These are phyloP conservation scores for Spisula subtruncata DNA, from an alignment of 2,888 invertebrate genomes.

Conservation along the genomic window DNA sequence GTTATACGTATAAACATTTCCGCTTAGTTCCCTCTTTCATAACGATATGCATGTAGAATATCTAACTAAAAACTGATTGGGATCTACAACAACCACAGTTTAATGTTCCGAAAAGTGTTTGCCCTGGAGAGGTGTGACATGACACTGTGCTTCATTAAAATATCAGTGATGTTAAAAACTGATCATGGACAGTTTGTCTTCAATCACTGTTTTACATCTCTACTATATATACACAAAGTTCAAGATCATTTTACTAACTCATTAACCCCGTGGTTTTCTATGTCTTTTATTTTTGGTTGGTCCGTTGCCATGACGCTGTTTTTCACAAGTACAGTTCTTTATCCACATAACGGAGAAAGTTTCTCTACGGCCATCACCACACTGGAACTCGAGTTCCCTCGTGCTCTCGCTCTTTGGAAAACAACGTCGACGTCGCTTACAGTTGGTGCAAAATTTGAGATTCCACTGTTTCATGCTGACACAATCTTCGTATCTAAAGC, in stretches of 20 bases:
- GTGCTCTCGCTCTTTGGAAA: slow-evolving; percentile 90
- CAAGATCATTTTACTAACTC: neutral
- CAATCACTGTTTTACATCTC: neutral
- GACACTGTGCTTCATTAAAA: too few relatives aligned
- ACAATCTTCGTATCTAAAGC: slow-evolving; percentile 88
- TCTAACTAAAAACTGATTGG: too few relatives aligned
- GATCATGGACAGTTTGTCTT: neutral
- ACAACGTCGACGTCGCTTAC: slow-evolving; percentile 90
- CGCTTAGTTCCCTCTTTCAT: too few relatives aligned
- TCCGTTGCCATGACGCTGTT: too few relatives aligned
- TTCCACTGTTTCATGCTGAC: slow-evolving; percentile 90
- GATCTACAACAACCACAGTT: too few relatives aligned
- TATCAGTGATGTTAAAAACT: too few relatives aligned
- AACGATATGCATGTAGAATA: too few relatives aligned
- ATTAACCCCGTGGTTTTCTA: neutral
- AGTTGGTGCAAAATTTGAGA: slow-evolving; percentile 91
- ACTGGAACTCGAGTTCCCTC: slow-evolving; percentile 81
- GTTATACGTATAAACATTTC: too few relatives aligned
- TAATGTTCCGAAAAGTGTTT: too few relatives aligned
- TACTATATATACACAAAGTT: neutral
- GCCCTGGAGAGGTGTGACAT: too few relatives aligned
- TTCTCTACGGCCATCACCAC: slow-evolving; percentile 77
- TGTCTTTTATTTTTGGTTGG: neutral
- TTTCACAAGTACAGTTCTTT: slow-evolving; percentile 83
- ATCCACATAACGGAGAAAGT: slow-evolving; percentile 83